phyloP scores from a whole-genome alignment of 2,888 invertebrate genomes.

The Asteroscopus sphinx region DNA sequence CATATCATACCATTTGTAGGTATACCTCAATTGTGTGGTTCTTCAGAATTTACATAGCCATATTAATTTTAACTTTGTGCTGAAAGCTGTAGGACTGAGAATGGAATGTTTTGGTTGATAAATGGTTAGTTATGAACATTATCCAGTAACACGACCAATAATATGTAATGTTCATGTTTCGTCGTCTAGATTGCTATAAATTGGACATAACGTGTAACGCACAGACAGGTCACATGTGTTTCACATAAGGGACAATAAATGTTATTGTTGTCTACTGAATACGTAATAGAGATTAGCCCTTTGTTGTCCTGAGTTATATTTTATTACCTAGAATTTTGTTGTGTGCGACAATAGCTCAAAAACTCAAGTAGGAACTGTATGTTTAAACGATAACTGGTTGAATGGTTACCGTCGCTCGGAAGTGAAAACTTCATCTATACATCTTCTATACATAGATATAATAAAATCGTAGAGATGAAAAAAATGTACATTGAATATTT shows the following conservation, averaged over 20 bases:
- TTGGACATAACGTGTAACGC: constrained; percentile 41
- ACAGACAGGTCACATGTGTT: constrained; percentile 46
- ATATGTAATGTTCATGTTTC: constrained; percentile 42
- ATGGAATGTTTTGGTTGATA: not conserved
- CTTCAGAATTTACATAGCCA: constrained; percentile 5
- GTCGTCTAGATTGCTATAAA: constrained; percentile 44
- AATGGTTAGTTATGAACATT: constrained; percentile 29
- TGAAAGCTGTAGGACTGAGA: not conserved
- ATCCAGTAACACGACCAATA: constrained; percentile 40
- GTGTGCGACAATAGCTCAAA: not conserved
- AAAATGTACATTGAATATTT: no score
- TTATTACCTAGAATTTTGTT: not conserved
- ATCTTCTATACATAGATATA: no score
- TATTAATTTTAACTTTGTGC: constrained; percentile 4
- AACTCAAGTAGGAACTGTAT: no score
- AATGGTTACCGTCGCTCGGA: no score
- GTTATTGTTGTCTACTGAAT: constrained; percentile 43
- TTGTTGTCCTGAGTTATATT: constrained; percentile 15
- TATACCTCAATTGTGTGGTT: constrained; percentile 17
- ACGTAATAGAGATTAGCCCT: constrained; percentile 41
- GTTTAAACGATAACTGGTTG: no score
- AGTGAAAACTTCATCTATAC: no score
- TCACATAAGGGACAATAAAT: constrained; percentile 46
- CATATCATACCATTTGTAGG: constrained; percentile 25
- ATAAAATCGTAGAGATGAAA: no score